Evolutionary conservation across 2,888 invertebrate species (phyloP), one percentile per base, ranked within the genome.

Genomic region (Eupithecia inturbata): DNA sequence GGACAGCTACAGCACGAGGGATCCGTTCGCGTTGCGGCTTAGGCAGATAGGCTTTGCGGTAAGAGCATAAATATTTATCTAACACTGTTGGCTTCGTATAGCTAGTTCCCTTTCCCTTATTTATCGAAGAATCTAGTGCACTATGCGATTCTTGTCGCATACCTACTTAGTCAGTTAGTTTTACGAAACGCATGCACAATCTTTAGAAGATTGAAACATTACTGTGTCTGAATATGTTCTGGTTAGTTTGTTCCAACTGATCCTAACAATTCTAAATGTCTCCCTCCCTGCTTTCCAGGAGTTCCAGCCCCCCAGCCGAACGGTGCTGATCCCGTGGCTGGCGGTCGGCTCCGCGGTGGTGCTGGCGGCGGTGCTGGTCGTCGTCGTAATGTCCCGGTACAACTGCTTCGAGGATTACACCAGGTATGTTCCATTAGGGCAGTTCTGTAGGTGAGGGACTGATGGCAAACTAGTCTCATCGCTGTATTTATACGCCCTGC

Each of bases 361-460:
- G 31, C 78, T 93, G 77, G 86, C 88, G 0, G 88, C 91, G 83
- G 83, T 83, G 0, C 83, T 93, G 87, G 83, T 94, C 5, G 90
- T 91, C n/a, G 83, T 92, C 77, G 88, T 89, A 0, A 83, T 94
- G 28, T 94, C 92, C 92, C 82, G 92, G 81, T 94, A 87, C 87
- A 93, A 89, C 85, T 94, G 92, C 83, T 91, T 91, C 80, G 89
- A 91, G 60, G 87, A 89, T 60, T 94, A 94, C 78, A 87, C 90
- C 70, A 92, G 93, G 95, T 41, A 41, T 41, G 39, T 39, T 39
- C 14, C 39, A 41, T 41, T 6, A 16, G 16, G 16, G 16, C 5
- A 1, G 3, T 19, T 41, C 41, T 41, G 16, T 41, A 41, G 41
- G 16, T 41, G 16, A 16, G 41, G 16, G 41, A 39, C 3, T 3